phyloP scores from a whole-genome alignment of 2,113 vertebrate species.

The Caranx melampygus region DNA sequence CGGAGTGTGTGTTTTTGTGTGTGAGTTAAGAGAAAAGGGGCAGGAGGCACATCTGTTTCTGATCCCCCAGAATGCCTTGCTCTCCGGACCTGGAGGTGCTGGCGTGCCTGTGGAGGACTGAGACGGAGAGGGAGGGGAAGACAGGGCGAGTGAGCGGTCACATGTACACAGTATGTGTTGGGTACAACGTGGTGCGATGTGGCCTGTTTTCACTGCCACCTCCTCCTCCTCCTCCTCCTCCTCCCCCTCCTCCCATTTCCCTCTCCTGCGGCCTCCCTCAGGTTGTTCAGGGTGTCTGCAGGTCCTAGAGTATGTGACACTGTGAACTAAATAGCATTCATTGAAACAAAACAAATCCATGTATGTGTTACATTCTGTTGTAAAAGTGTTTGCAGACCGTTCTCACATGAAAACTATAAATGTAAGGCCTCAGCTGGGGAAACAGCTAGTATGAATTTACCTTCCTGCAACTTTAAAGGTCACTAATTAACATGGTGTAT shows the following conservation, averaged over 20 bases:
- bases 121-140: constrained; percentile 36
- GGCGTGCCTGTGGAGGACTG: constrained; percentile 66
- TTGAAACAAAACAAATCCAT: not conserved
- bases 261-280: constrained; percentile 2
- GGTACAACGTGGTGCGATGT: constrained; percentile 47
- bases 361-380: not conserved
- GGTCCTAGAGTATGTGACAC: not conserved
- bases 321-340: not conserved
- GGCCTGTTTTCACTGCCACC: constrained; percentile 54
- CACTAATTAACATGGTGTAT: not conserved
- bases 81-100: constrained; percentile 76
- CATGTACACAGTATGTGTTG: constrained; percentile 67
- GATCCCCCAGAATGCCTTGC: constrained; percentile 79
- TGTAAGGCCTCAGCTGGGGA: not conserved
- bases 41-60: constrained; percentile 85
- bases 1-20: constrained; percentile 66
- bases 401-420: not conserved
- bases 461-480: not conserved
- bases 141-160: constrained; percentile 70
- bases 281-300: constrained; percentile 9
- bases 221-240: constrained; percentile 39
- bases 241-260: constrained; percentile 47
- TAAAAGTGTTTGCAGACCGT: not conserved
- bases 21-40: constrained; percentile 71
- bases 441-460: not conserved